phyloP scores from a whole-genome alignment of 2,797 vertebrate genomes.

The Enoplosus armatus region DNA sequence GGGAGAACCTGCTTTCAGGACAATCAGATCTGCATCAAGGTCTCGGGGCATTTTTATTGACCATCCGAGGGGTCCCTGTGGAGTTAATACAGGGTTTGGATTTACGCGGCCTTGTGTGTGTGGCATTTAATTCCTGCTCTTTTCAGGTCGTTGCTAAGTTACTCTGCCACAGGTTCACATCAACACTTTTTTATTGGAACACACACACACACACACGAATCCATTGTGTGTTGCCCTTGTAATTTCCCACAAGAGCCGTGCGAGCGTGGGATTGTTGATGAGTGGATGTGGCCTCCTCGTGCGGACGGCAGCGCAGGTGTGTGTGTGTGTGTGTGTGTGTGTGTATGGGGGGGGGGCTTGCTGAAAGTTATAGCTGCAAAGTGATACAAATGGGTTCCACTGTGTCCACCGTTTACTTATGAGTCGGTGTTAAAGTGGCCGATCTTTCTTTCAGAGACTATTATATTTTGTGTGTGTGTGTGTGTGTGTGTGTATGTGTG shows the following conservation, averaged over 20 bases:
- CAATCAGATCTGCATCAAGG: constrained; percentile 80
- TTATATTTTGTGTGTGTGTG: neutral
- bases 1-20: constrained; percentile 69
- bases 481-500: no score
- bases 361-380: no score
- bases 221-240: constrained; percentile 51
- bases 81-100: constrained; percentile 59
- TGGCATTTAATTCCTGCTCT: constrained; percentile 53
- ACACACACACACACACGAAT: constrained; percentile 19
- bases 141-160: constrained; percentile 68
- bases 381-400: constrained; percentile 3
- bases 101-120: constrained; percentile 31
- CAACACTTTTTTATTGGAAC: constrained; percentile 64
- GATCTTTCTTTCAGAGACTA: neutral
- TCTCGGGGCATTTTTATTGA: constrained; percentile 76
- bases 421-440: neutral
- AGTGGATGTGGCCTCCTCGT: constrained; percentile 31
- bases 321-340: no score
- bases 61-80: constrained; percentile 50
- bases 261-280: constrained; percentile 38
- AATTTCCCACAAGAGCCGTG: constrained; percentile 61
- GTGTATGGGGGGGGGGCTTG: no score
- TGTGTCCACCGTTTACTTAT: neutral
- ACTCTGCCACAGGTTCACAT: constrained; percentile 52
- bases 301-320: neutral